Conservation (phyloP, 30 jellyfish, hydroid and myxozoan species). For the Mastigias papua region DNA sequence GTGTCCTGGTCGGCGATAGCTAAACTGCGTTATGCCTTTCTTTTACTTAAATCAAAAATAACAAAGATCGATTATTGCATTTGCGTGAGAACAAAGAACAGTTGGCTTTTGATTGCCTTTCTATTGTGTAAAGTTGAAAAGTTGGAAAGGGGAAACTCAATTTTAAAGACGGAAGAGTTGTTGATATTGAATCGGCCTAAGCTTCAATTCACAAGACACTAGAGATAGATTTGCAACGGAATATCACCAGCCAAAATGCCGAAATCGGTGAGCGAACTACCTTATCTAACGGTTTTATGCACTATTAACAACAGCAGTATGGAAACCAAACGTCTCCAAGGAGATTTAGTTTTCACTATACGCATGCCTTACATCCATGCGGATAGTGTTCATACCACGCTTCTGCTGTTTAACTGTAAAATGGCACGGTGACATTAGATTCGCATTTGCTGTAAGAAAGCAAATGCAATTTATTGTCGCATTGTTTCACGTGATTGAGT, state of each 20-base stretch:
- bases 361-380: too few species aligned
- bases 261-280: constrained; percentile 45
- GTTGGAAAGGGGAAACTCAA: background rate
- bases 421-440: background rate
- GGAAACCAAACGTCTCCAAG: too few species aligned
- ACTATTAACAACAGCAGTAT: too few species aligned
- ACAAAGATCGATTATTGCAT: background rate
- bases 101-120: background rate
- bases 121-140: background rate
- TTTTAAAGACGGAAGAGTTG: constrained; percentile 3
- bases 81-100: background rate
- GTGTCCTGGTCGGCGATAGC: constrained; percentile 13
- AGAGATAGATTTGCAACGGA: background rate
- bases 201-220: background rate
- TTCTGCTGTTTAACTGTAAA: background rate
- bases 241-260: constrained; percentile 47
- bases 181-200: constrained; percentile 17
- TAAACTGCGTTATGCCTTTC: background rate
- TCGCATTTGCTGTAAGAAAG: background rate
- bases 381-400: background rate
- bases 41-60: background rate
- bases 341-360: too few species aligned
- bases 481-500: background rate
- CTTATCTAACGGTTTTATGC: too few species aligned
- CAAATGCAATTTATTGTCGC: background rate